A percentile compares a stretch with the other conserved stretches of the same genome.
phyloP scores from a whole-genome alignment of 2,797 vertebrate genomes.

The Phoebastria nigripes region DNA sequence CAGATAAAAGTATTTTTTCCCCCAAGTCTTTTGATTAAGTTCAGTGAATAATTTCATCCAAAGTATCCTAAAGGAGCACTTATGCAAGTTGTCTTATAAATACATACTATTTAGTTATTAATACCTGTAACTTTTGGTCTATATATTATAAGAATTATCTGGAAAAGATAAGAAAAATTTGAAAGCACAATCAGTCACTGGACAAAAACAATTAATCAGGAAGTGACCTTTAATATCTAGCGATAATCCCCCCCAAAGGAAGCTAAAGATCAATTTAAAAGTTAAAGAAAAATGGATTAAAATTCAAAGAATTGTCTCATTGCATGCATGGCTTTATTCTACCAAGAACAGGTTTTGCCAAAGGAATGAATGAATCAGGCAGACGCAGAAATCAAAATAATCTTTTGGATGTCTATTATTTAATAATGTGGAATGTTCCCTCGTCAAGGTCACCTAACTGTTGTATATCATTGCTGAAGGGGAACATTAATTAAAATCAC shows the following conservation, averaged over 20 bases:
- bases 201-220: neutral
- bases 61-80: neutral
- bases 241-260: neutral
- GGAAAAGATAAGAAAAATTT: neutral
- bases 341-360: conserved; percentile 39
- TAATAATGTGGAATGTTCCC: neutral
- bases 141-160: neutral
- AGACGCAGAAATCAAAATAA: conserved; percentile 26
- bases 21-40: neutral
- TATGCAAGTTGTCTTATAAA: neutral
- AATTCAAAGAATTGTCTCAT: conserved; percentile 28
- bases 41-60: neutral
- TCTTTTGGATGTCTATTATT: conserved; percentile 18
- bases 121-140: neutral
- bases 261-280: neutral
- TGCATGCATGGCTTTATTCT: neutral
- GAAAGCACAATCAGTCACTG: neutral
- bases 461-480: conserved; percentile 22
- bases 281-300: conserved; percentile 12
- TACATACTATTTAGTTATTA: neutral
- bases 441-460: conserved; percentile 13
- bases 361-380: conserved; percentile 29
- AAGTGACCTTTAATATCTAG: conserved; percentile 13
- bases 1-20: neutral
- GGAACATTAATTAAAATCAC: conserved; percentile 46